phyloP scores from a whole-genome alignment of 2,113 vertebrate genomes.

The Esox niger region DNA sequence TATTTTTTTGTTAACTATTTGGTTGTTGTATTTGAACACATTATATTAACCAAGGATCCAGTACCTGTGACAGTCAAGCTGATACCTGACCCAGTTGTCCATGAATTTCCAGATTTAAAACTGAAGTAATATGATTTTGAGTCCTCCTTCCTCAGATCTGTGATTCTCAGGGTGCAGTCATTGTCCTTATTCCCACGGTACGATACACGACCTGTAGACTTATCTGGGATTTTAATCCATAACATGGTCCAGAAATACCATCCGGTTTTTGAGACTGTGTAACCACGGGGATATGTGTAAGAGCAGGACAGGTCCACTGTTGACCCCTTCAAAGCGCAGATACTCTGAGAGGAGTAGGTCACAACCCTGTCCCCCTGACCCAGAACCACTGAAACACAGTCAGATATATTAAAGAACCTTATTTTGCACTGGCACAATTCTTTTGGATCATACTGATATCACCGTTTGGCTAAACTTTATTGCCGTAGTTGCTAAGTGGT shows the following conservation, averaged over 20 bases:
- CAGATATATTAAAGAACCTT: background rate
- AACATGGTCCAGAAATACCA: background rate
- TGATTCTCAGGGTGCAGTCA: too few relatives aligned
- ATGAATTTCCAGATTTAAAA: background rate
- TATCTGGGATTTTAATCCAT: too few relatives aligned
- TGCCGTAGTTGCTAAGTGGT: too few relatives aligned
- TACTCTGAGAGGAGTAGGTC: background rate
- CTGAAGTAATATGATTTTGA: conserved; percentile 7
- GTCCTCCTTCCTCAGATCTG: background rate
- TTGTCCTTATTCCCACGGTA: too few relatives aligned
- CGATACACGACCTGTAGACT: too few relatives aligned
- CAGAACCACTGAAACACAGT: background rate
- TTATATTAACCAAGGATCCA: too few relatives aligned
- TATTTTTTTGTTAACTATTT: too few relatives aligned
- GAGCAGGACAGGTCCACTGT: background rate
- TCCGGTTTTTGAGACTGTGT: background rate
- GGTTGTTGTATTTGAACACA: too few relatives aligned
- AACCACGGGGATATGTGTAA: background rate
- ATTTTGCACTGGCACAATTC: too few relatives aligned
- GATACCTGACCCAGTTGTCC: conserved; percentile 1
- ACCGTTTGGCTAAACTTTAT: too few relatives aligned
- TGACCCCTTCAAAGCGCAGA: too few relatives aligned
- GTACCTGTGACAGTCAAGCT: conserved; percentile 6
- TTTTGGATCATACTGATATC: too few relatives aligned
- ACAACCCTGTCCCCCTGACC: conserved; percentile 2